These are phyloP conservation scores for Scaeva pyrastri DNA, from an alignment of 2,888 invertebrate species.

Conservation along the genomic window DNA sequence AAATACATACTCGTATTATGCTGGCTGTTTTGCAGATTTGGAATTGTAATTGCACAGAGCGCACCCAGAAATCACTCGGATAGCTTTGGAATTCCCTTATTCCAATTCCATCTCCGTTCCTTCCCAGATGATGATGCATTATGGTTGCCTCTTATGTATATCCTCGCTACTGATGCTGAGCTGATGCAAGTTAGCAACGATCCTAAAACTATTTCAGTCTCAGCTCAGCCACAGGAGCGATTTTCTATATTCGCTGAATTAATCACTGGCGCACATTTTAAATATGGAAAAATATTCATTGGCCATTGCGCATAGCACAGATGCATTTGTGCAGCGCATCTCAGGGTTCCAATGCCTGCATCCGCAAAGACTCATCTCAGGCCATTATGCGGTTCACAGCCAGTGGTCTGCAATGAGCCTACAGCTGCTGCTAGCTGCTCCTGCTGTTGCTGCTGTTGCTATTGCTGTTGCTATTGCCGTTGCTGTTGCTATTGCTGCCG, in stretches of 20 bases:
- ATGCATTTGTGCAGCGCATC: constrained; percentile 44
- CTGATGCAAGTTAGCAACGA: constrained; percentile 50
- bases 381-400: constrained; percentile 68
- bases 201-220: constrained; percentile 43
- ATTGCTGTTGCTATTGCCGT: constrained; percentile 38
- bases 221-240: constrained; percentile 57
- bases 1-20: not conserved
- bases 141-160: not conserved
- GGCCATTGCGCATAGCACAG: constrained; percentile 63
- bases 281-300: constrained; percentile 76
- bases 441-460: constrained; percentile 38
- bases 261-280: constrained; percentile 72
- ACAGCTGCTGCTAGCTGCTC: constrained; percentile 52
- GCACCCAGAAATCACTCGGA: constrained; percentile 67
- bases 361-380: constrained; percentile 45
- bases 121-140: constrained; percentile 62
- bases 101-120: too few relatives aligned
- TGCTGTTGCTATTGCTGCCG: constrained; percentile 34
- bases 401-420: constrained; percentile 70
- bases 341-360: constrained; percentile 45
- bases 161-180: not conserved
- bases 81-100: constrained; percentile 51
- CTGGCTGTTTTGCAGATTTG: not conserved
- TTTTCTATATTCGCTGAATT: constrained; percentile 73
- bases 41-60: constrained; percentile 50